Percentiles rank a stretch among this genome's conserved stretches.
Conservation (phyloP, 2,113 vertebrate species). For the Prolemur simus region DNA sequence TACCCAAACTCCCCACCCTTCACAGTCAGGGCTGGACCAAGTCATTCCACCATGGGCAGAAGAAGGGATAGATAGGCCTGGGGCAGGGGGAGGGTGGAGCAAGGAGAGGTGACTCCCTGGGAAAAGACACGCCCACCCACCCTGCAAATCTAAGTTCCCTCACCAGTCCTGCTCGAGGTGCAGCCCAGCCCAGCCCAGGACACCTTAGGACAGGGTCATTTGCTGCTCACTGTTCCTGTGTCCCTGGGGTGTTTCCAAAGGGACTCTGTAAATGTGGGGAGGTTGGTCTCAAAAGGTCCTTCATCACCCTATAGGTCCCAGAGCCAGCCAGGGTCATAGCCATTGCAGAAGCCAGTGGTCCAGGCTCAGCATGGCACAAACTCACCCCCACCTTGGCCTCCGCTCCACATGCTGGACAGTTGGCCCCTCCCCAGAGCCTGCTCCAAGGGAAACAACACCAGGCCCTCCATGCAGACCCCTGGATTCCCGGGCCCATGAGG, state of each 20-base stretch:
- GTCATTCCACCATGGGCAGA: neutral
- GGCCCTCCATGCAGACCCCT: neutral
- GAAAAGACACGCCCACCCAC: neutral
- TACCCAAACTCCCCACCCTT: neutral
- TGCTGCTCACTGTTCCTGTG: neutral
- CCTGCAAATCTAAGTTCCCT: neutral
- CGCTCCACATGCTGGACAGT: neutral
- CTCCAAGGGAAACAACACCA: neutral
- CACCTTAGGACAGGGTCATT: neutral
- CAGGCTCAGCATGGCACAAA: neutral
- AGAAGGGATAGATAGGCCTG: neutral
- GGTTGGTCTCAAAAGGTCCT: neutral
- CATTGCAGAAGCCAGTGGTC: neutral
- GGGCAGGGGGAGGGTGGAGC: neutral
- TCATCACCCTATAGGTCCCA: neutral
- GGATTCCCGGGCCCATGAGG: neutral
- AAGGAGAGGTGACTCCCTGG: neutral
- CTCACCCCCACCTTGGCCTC: fast-evolving
- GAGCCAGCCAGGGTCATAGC: neutral
- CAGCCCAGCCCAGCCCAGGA: neutral
- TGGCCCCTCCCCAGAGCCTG: neutral
- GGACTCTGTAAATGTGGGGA: neutral
- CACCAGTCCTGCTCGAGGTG: too few relatives aligned
- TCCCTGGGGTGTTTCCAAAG: neutral
- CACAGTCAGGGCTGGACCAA: neutral